Percentiles rank a stretch among this genome's conserved stretches.
Conservation (phyloP, 1,140 invertebrate species). For the Drosophila punjabiensis region DNA sequence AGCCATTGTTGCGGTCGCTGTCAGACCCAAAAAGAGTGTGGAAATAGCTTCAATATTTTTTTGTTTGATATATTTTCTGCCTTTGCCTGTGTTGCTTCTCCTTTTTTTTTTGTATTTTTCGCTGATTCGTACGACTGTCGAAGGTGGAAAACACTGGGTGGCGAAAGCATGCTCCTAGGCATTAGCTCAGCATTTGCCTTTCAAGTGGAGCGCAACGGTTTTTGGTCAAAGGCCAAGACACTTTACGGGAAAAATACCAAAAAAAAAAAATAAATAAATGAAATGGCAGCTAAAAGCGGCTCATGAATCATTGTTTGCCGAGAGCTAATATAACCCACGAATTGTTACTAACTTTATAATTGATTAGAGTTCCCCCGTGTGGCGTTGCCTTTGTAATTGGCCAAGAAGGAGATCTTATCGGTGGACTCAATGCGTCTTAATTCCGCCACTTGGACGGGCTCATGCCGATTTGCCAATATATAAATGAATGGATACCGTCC, state of each 20-base stretch:
- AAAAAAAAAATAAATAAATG: slow-evolving; percentile 10
- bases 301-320: slow-evolving; percentile 38
- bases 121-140: slow-evolving; percentile 67
- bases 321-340: slow-evolving; percentile 17
- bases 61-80: slow-evolving; percentile 38
- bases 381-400: slow-evolving; percentile 32
- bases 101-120: slow-evolving; percentile 29
- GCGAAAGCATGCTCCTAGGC: slow-evolving; percentile 31
- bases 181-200: slow-evolving; percentile 35
- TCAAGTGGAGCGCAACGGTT: slow-evolving; percentile 60
- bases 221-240: slow-evolving; percentile 64
- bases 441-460: slow-evolving; percentile 48
- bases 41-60: slow-evolving; percentile 74
- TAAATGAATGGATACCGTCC: slow-evolving; percentile 31
- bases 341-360: slow-evolving; percentile 52
- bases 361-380: slow-evolving; percentile 27
- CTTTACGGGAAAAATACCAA: slow-evolving; percentile 22
- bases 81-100: slow-evolving; percentile 15
- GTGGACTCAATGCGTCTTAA: slow-evolving; percentile 34
- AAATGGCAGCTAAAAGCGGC: slow-evolving; percentile 29
- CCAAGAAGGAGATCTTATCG: slow-evolving; percentile 38
- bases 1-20: slow-evolving; percentile 77
- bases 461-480: slow-evolving; percentile 42
- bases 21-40: slow-evolving; percentile 61
- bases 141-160: slow-evolving; percentile 51